phyloP scores from a whole-genome alignment of 2,113 vertebrate genomes.

The Phalacrocorax brasilianus region DNA sequence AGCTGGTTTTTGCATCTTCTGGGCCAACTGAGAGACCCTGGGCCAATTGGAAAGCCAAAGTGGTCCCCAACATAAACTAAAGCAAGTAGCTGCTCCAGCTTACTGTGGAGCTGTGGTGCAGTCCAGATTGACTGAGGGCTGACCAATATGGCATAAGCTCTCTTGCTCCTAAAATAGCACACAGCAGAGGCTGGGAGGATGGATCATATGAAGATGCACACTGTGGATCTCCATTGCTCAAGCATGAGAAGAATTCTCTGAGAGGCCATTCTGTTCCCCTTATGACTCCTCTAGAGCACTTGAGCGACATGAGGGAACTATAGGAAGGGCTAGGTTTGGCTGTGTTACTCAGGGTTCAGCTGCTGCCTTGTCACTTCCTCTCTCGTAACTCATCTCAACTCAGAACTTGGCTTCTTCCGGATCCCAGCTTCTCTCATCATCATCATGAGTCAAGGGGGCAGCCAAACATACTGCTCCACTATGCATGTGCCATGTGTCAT shows the following conservation, averaged over 20 bases:
- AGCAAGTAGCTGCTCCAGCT: not conserved
- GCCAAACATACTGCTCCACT: not conserved
- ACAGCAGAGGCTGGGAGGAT: not conserved
- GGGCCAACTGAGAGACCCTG: not conserved
- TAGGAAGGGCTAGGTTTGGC: not conserved
- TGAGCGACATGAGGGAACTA: not conserved
- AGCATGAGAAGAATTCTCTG: not conserved
- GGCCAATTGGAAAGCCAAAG: not conserved
- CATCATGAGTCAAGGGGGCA: not conserved
- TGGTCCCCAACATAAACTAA: not conserved
- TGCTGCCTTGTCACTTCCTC: not conserved
- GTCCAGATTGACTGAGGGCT: not conserved
- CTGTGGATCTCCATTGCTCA: not conserved
- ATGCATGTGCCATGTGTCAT: not conserved
- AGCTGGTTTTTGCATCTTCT: not conserved
- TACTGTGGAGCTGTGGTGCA: not conserved
- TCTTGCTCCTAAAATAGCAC: not conserved
- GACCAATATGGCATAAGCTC: not conserved
- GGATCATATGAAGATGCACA: not conserved
- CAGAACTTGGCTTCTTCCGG: not conserved
- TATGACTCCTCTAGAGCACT: not conserved
- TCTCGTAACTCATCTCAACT: not conserved
- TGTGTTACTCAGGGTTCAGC: not conserved
- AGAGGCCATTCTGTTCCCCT: not conserved
- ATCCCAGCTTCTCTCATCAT: not conserved